Base-by-base conservation (phyloP, 1,140 invertebrate species). In the Rhyzopertha dominica region DNA sequence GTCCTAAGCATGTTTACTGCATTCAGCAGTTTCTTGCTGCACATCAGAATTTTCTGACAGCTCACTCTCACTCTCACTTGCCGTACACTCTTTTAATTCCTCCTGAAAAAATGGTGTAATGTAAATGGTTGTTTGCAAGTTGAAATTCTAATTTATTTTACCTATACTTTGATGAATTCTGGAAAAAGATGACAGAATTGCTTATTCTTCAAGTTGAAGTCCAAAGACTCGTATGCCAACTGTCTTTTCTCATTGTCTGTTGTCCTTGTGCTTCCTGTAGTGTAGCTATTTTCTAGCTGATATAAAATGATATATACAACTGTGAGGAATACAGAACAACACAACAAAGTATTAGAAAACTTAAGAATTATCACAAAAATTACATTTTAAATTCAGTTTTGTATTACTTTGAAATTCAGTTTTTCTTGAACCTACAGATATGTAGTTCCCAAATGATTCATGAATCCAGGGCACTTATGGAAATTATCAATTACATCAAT, bases 101-200 rank as follows among this genome's bases (percentile, higher is more conserved):
- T 28, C 53, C 59, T 66, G 31, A 47, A 56, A 62, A 12, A 31
- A 25, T 14, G 5, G 13, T 9, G 4, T 29, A 44, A 26, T 26
- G 10, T 40, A 20, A 37, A n/a, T n/a, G n/a, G n/a, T n/a, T n/a
- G n/a, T 43, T 28, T 45, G 19, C 14, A 28, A 12, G 14, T 12
- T 25, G 25, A 24, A 1, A 34, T 9, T 19, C 12, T 17, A 14
- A n/a, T 46, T 41, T 35, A 18, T 43, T 51, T 37, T 52, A 65
- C 65, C 52, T 61, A 52, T 12, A 76, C 72, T 67, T 79, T 74
- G 38, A 81, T 78, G 54, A 74, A 79, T 18, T 94, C 90, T 24
- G 90, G 88, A 72, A 97, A 97, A 12, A 96, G 69, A 66, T 95
- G 90, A 71, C 82, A 84, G 69, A 98, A 98, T 58, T 84, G 80